Base-by-base conservation (phyloP, 2,888 invertebrate species). In the Andricus curvator region DNA sequence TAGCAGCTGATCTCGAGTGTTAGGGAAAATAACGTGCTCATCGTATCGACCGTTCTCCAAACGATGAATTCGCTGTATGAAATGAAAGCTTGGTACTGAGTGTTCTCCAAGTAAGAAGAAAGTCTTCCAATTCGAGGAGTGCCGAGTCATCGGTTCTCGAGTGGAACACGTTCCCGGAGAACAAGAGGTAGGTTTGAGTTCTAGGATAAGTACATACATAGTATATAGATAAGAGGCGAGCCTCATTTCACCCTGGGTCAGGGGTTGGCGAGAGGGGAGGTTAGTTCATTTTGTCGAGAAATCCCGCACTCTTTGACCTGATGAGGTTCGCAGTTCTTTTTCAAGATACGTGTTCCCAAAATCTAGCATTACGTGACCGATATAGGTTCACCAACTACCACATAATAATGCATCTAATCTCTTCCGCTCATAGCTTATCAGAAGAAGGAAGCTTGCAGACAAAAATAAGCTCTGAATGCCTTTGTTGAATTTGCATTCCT, bases 321-420 rank as follows among this genome's bases (percentile, higher is more conserved):
- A 60, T 77, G 81, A 80, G 84, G 81, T 89, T 89, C 85, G 84
- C 89, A 88, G 87, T 88, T 88, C 88, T 84, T 88, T 88, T 83
- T 80, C 81, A 51, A 77, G 82, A 83, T 85, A 88, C 88, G 87
- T 87, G 87, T 84, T 80, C 81, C 76, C 83, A 84, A 85, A 85
- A 85, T 86, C 80, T 84, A 70, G 78, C 60, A 82, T 76, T 87
- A 89, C 88, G 88, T 87, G 87, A 85, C 81, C 84, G 84, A 84
- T 83, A 83, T 84, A 25, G 8, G 25, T 62, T 25, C 33, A 70
- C 48, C 48, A 56, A 33, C 29, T 8, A 56, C 51, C 74, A 74
- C 29, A 74, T 56, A 56, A 51, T 56, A 6, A 62, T 51, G 51
- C 33, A 74, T 74, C 74, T 56, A 74, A 74, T 74, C 74, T 48